Conservation (phyloP, 2,797 vertebrate species). For the Capromys pilorides region DNA sequence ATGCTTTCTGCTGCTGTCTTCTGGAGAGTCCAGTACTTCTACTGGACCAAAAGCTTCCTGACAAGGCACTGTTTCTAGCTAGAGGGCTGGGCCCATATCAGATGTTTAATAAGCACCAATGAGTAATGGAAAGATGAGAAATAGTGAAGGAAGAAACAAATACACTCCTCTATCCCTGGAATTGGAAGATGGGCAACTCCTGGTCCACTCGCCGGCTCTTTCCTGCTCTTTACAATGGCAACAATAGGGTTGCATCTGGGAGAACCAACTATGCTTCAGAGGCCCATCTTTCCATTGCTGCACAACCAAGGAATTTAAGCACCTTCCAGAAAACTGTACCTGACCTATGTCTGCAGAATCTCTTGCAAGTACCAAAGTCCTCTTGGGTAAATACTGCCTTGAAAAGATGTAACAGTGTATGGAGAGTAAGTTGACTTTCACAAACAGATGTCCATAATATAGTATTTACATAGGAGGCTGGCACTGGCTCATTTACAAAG, state of each 20-base stretch:
- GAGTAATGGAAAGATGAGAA: neutral
- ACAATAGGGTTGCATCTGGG: neutral
- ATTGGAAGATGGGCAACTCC: neutral
- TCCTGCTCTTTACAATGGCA: neutral
- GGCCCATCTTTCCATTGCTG: neutral
- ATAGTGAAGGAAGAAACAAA: neutral
- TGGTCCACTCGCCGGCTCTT: neutral
- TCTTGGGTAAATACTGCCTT: neutral
- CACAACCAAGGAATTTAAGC: neutral
- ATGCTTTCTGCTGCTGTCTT: neutral
- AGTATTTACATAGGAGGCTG: neutral
- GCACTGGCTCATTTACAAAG: slow-evolving; percentile 23
- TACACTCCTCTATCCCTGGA: neutral
- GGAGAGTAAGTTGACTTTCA: neutral
- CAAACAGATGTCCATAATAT: neutral
- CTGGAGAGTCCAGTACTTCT: too few relatives aligned
- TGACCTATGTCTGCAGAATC: neutral
- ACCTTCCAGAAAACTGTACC: slow-evolving; percentile 26
- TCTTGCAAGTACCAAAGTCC: neutral
- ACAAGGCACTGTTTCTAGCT: neutral
- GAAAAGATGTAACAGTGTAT: neutral
- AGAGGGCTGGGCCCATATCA: neutral
- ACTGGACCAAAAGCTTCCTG: neutral
- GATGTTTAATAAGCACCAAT: neutral
- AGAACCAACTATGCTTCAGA: neutral